Conservation (phyloP, 2,888 invertebrate species). For the Brachycybe producta region DNA sequence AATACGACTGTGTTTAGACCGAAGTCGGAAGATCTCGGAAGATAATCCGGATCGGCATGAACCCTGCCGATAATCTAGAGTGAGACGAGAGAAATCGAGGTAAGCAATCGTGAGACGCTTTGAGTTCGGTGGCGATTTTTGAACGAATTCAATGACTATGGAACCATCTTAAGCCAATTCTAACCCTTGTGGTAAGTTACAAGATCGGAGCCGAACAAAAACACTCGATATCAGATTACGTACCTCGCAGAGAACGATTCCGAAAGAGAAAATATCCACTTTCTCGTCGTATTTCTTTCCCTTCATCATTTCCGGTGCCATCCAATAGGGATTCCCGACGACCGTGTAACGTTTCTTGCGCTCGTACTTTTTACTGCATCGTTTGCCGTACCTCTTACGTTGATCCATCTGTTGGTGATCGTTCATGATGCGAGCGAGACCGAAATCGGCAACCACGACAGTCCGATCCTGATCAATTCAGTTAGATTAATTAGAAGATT, state of each 20-base stretch:
- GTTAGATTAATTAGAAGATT: background rate
- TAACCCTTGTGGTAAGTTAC: no score
- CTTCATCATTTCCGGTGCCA: conserved; percentile 98
- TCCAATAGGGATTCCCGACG: conserved; percentile 95
- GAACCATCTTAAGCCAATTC: no score
- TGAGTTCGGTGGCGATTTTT: no score
- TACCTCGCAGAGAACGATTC: conserved; percentile 87
- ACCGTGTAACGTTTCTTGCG: conserved; percentile 83
- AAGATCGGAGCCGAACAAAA: no score
- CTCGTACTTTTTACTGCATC: conserved; percentile 47
- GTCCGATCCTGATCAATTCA: conserved; percentile 58
- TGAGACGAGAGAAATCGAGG: no score
- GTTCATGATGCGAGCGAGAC: conserved; percentile 55
- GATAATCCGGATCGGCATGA: conserved; percentile 84
- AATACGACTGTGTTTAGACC: conserved; percentile 78
- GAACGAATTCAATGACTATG: no score
- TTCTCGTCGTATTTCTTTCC: conserved; percentile 91
- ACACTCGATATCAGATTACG: conserved; percentile 23
- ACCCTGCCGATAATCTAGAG: conserved; percentile 80
- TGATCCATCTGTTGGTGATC: conserved; percentile 21
- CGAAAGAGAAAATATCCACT: conserved; percentile 91
- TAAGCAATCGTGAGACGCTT: no score
- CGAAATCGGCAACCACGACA: conserved; percentile 92
- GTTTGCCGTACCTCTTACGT: conserved; percentile 28
- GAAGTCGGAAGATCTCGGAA: conserved; percentile 82